Base-by-base conservation (phyloP, 2,113 vertebrate genomes). In the Arvicanthis niloticus region DNA sequence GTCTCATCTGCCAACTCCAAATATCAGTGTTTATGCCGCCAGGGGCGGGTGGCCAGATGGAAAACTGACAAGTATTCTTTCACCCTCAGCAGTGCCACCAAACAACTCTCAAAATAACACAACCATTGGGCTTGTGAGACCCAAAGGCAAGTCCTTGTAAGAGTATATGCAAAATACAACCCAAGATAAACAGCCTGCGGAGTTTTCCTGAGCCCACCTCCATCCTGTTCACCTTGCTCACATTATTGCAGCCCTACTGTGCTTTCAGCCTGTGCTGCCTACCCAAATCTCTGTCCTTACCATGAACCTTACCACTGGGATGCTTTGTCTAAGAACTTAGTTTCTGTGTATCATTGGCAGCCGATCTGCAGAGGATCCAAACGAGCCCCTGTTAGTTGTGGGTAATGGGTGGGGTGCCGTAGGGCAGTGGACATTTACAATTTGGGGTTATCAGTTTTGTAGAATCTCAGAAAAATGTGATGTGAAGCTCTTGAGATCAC, bases 61-160 rank as follows among this genome's bases (percentile, higher is more conserved):
- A 56, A 24, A 93, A 91, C 13, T 58, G 76, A 86, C 68, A 81
- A 91, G 37, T 62, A 93, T 77, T 19, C 53, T 98, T 95, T 97
- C 40, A 93, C 97, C 94, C 87, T 96, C 34, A 17, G 91, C 89
- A 91, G 7, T 89, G 93, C 80, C 75, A 76, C 29, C 12, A 31
- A 78, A 94, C 90, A 95, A 75, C 17, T 87, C 2, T 96, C 94
- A 96, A 98, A 98, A 93, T 96, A 96, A 56, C 84, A 75, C 37
- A 51, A 40, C 45, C 65, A 7, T 86, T 34, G 29, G 91, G 12
- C 85, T 73, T 90, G 31, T 7, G 24, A 73, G 77, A 0, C 1
- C 70, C 94, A 97, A 89, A 93, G 94, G 91, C 95, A 82, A 70
- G 67, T 91, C 19, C 84, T 92, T 75, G 34, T 96, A 91, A 91